These are phyloP conservation scores for Sebastolobus alascanus DNA, from an alignment of 2,797 vertebrate genomes.

Conservation along the genomic window DNA sequence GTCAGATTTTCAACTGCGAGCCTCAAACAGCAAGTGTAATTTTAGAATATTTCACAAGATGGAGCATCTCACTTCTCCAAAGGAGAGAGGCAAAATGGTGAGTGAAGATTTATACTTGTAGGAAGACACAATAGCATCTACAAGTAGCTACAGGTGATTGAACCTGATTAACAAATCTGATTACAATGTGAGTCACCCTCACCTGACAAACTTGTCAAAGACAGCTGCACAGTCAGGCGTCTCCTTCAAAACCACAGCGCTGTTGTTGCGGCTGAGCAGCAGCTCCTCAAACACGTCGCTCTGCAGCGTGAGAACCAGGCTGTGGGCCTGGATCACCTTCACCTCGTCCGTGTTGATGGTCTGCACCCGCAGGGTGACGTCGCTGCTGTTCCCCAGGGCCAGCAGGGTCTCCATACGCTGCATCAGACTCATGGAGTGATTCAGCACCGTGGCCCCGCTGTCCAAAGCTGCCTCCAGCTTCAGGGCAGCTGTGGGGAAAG, in stretches of 20 bases:
- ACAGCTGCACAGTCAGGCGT: conserved; percentile 86
- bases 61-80: conserved; percentile 37
- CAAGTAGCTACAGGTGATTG: not conserved
- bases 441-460: conserved; percentile 87
- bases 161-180: not conserved
- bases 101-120: conserved; percentile 1
- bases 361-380: conserved; percentile 90
- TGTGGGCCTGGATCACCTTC: conserved; percentile 93
- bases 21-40: conserved; percentile 51
- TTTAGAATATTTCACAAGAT: conserved; percentile 56
- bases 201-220: conserved; percentile 97
- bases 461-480: conserved; percentile 85
- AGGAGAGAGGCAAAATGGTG: conserved; percentile 9
- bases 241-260: conserved; percentile 86
- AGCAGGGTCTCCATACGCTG: conserved; percentile 92
- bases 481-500: conserved; percentile 81
- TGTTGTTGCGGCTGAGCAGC: conserved; percentile 86
- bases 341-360: conserved; percentile 90
- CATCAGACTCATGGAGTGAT: conserved; percentile 93
- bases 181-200: not conserved
- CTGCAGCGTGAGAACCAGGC: conserved; percentile 93
- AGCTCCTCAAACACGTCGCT: conserved; percentile 91
- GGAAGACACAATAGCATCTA: not conserved
- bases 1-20: conserved; percentile 44
- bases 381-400: conserved; percentile 89